Evolutionary conservation across 2,888 invertebrate genomes (phyloP).

Genomic region (Caenorhabditis angaria): DNA sequence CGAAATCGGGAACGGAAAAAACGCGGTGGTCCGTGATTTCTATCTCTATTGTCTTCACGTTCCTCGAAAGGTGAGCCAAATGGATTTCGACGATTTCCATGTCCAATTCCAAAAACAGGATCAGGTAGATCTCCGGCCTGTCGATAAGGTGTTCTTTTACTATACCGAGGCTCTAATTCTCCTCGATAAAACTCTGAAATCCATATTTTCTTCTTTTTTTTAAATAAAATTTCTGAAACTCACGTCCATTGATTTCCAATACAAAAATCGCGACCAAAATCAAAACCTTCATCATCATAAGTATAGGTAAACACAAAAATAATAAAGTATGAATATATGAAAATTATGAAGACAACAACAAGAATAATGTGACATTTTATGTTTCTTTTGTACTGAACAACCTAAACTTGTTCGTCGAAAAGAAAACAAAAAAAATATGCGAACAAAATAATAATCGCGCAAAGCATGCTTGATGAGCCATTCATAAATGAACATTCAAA

Average conservation of each 20-base stretch:
- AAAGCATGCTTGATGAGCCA: not conserved
- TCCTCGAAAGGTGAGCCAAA: not conserved
- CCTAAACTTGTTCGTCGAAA: slow-evolving; percentile 1
- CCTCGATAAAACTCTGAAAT: not conserved
- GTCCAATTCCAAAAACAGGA: slow-evolving; percentile 37
- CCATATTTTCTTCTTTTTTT: too few relatives aligned
- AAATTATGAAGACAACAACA: not conserved
- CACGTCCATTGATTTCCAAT: too few relatives aligned
- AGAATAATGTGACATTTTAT: slow-evolving; percentile 4
- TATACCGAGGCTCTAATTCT: slow-evolving; percentile 42
- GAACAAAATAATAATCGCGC: not conserved
- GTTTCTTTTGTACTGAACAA: not conserved
- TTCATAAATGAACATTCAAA: too few relatives aligned
- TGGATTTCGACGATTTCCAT: slow-evolving; percentile 11
- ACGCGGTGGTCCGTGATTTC: not conserved
- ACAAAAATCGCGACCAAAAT: not conserved
- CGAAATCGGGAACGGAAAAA: not conserved
- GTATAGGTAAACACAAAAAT: too few relatives aligned
- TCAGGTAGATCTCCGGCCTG: slow-evolving; percentile 37
- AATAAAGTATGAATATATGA: not conserved
- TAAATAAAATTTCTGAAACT: too few relatives aligned
- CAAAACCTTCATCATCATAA: not conserved
- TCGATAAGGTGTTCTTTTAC: slow-evolving; percentile 42
- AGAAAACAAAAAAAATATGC: not conserved
- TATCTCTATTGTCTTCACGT: not conserved